Evolutionary conservation across 53 echinoderm and acorn worm species (phyloP).

Genomic region (Astropecten irregularis): DNA sequence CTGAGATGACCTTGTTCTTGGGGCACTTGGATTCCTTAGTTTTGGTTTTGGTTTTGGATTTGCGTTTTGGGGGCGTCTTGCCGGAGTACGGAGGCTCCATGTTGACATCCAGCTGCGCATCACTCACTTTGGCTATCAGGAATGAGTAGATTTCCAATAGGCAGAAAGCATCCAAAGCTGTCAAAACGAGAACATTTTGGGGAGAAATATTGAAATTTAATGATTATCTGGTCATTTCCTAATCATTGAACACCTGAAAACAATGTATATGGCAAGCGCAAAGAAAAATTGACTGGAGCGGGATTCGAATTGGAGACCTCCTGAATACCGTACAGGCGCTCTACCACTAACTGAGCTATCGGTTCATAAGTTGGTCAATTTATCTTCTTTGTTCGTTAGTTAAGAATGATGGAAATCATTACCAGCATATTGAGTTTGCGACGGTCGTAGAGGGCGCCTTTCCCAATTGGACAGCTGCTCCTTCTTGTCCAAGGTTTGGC

Average conservation of each 20-base stretch:
- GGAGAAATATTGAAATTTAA: background rate
- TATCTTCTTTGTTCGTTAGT: no score
- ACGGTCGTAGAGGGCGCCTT: constrained; percentile 67
- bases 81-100: constrained; percentile 61
- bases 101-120: constrained; percentile 62
- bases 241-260: background rate
- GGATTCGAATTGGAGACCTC: no score
- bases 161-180: constrained; percentile 94
- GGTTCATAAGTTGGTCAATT: no score
- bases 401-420: no score
- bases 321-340: no score
- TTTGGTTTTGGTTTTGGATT: constrained; percentile 62
- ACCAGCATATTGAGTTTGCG: constrained; percentile 79
- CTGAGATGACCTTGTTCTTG: constrained; percentile 30
- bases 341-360: no score
- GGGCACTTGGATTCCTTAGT: constrained; percentile 32
- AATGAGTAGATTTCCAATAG: constrained; percentile 81
- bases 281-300: no score
- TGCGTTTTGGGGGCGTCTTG: constrained; percentile 36
- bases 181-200: background rate
- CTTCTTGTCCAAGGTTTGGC: constrained; percentile 77
- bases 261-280: background rate
- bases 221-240: background rate
- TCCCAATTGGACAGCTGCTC: constrained; percentile 95
- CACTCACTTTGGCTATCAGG: constrained; percentile 61